These are phyloP conservation scores for Nematostella vectensis DNA, from an alignment of 92 coral and sea anemone genomes.

Conservation along the genomic window DNA sequence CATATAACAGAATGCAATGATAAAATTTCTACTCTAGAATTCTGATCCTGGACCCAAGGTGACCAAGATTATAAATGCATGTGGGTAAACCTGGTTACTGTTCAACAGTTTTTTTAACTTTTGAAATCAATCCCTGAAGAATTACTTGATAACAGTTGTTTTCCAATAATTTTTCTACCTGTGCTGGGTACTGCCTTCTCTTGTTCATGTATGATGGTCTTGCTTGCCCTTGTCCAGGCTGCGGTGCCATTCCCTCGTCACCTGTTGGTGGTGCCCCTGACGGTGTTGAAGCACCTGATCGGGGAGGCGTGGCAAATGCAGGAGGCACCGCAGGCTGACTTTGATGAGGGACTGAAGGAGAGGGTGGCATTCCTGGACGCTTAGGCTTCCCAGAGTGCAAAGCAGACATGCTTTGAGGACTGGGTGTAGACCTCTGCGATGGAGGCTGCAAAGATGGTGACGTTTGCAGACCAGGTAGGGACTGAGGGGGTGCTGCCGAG, in stretches of 20 bases:
- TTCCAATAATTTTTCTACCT: too few relatives aligned
- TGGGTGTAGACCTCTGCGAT: slow-evolving; percentile 22
- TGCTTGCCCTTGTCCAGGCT: slow-evolving; percentile 17
- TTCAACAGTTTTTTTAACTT: too few relatives aligned
- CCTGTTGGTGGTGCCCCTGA: slow-evolving; percentile 27
- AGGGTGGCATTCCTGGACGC: slow-evolving; percentile 47
- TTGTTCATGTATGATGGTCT: slow-evolving; percentile 26
- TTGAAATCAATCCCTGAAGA: too few relatives aligned
- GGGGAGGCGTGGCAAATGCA: slow-evolving; percentile 26
- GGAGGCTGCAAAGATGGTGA: slow-evolving; percentile 38
- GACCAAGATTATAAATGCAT: too few relatives aligned
- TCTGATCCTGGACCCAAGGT: too few relatives aligned
- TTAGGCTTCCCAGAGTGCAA: slow-evolving; percentile 74
- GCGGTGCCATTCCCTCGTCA: slow-evolving; percentile 6
- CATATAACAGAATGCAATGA: too few relatives aligned
- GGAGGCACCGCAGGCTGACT: neutral
- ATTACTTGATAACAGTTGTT: too few relatives aligned
- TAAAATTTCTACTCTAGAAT: too few relatives aligned
- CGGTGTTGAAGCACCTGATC: slow-evolving; percentile 51
- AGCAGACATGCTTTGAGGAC: slow-evolving; percentile 73
- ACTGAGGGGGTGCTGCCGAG: slow-evolving; percentile 8
- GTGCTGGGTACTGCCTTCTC: slow-evolving; percentile 66
- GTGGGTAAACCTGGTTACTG: too few relatives aligned
- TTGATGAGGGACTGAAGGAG: neutral
- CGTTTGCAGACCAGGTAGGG: slow-evolving; percentile 29